Base-by-base conservation (phyloP, 2,888 invertebrate species). In the Drosophila anomelani region DNA sequence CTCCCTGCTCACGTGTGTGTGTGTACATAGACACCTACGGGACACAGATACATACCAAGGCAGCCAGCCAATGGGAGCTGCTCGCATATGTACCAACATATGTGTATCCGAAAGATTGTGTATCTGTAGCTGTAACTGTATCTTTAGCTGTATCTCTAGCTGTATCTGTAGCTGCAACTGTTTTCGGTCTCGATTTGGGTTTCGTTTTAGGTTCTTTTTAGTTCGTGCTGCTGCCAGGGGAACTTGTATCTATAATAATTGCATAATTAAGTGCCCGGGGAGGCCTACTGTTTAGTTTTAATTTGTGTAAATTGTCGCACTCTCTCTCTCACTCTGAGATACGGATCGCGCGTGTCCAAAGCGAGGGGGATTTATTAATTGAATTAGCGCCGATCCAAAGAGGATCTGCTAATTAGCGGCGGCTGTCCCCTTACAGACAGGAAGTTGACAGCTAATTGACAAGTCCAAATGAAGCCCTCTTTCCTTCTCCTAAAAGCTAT, bases 391-490 rank as follows among this genome's bases (percentile, higher is more conserved):
- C 36, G 64, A 66, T 12, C 15, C 29, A 63, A 63, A 49, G 64
- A 67, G 67, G 67, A 66, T 66, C 77, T 64, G 44, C 80, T 85
- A 83, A 83, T 83, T 85, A 78, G 72, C 59, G 39, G 49, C 36
- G 13, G n/a, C 17, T n/a, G 46, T 47, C 10, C 34, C 23, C 57
- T n/a, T 32, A 70, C 73, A 63, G 41, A 80, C 82, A 81, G 88
- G 88, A 83, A 87, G 77, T 68, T 83, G 83, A 81, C 83, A 85
- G 85, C 59, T 85, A 83, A 83, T 83, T 83, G 88, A 87, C 73
- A 66, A 32, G 58, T 39, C 43, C 43, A 20, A 68, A 68, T 58
- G 44, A 51, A 56, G 57, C 38, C 53, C 41, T 32, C 55, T 13
- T 26, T 9, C 1, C 8, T 7, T 12, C 3, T 7, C 23, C 23